Conservation (phyloP, 2,888 invertebrate genomes). For the Macrophya alboannulata region DNA sequence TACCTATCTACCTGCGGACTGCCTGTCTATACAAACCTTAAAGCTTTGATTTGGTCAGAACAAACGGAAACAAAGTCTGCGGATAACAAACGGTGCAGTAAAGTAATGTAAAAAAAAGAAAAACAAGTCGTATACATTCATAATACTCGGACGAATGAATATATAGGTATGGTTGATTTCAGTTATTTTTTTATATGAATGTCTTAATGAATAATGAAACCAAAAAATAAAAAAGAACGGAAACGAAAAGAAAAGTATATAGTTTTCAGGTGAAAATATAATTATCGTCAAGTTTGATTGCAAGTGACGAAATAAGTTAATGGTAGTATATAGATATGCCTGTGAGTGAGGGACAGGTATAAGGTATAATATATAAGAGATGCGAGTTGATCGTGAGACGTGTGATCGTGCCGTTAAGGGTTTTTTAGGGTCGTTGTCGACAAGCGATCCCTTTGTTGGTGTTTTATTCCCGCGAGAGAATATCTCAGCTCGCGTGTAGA, state of each 20-base stretch:
- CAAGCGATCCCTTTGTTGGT: conserved; percentile 23
- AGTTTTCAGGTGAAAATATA: no score
- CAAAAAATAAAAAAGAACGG: no score
- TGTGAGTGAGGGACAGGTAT: not conserved
- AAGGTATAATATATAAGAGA: not conserved
- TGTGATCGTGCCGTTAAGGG: conserved; percentile 5
- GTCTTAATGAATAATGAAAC: no score
- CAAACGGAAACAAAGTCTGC: not conserved
- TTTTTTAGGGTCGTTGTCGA: conserved; percentile 9
- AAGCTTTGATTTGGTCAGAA: conserved; percentile 19
- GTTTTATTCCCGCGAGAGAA: conserved; percentile 12
- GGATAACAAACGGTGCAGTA: not conserved
- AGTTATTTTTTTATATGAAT: no score
- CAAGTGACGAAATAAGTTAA: not conserved
- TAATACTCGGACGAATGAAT: no score
- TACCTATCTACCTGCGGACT: not conserved
- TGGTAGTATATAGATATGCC: not conserved
- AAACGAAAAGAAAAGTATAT: no score
- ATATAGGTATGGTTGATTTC: no score
- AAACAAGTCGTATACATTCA: no score
- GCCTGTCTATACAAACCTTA: not conserved
- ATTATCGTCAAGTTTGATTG: no score
- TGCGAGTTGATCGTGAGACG: conserved; percentile 2
- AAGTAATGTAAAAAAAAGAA: no score
- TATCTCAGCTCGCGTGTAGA: not conserved